Base-by-base conservation (phyloP, 2,113 vertebrate species). In the Mastomys natalensis region DNA sequence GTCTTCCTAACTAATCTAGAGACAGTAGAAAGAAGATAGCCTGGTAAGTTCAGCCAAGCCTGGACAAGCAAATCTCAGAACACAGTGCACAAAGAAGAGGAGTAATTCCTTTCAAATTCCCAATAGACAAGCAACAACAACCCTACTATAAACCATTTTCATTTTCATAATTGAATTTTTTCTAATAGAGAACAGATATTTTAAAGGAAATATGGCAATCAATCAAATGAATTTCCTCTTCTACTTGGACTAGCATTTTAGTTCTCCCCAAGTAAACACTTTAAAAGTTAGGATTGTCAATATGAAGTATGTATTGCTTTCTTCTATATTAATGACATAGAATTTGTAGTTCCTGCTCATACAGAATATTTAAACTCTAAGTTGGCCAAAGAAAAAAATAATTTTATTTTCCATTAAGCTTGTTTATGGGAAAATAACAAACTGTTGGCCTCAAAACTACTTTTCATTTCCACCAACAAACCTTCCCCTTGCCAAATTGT, bases 381-480 rank as follows among this genome's bases (percentile, higher is more conserved):
- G 80, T 89, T 87, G 26, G 94, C 77, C 89, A 93, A 92, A 87
- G 43, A 78, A 92, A 51, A n/a, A 96, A 95, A 97, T 97, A 45
- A 97, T 97, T 97, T 95, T 94, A 95, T 96, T 97, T 97, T 97
- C 89, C 86, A 98, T 97, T 97, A 97, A 89, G 81, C 70, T 94
- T 95, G 72, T 97, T 97, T 95, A 86, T 95, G 29, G 68, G 58
- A 76, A 97, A 95, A 97, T 66, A 97, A 73, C 77, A 97, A 97
- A 97, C 76, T 95, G 85, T 91, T 97, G 94, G 96, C 92, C 92
- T 97, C 70, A 92, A 97, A 97, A 93, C 51, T 87, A 92, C 90
- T 96, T 95, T 97, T 91, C 95, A 94, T 97, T 97, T 96, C 82
- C 26, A 88, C 88, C 66, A 89, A 94, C 86, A 97, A 95, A 91